Percentiles rank a stretch among this genome's conserved stretches.
phyloP scores from a whole-genome alignment of 2,888 invertebrate genomes.

The Clusia tigrina region DNA sequence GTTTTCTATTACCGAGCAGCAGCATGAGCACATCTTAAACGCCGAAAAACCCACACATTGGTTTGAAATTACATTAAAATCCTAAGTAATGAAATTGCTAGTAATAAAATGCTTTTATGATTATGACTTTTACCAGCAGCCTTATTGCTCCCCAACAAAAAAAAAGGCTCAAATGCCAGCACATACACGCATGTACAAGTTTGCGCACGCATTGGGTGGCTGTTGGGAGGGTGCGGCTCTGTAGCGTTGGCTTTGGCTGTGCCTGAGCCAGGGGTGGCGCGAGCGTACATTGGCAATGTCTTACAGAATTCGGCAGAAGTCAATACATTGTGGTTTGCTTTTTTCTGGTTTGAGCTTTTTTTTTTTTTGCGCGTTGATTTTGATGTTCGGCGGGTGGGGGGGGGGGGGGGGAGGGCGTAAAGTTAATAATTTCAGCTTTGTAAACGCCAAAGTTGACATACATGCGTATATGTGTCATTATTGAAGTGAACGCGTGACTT shows the following conservation, averaged over 20 bases:
- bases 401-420: background rate
- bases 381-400: too few species aligned
- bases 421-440: background rate
- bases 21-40: background rate
- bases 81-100: constrained; percentile 51
- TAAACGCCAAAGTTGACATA: background rate
- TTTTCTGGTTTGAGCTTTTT: too few species aligned
- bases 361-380: too few species aligned
- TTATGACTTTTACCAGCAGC: constrained; percentile 37
- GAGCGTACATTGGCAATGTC: background rate
- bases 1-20: too few species aligned
- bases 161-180: too few species aligned
- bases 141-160: too few species aligned
- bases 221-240: too few species aligned
- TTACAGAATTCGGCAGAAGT: constrained; percentile 18
- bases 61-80: constrained; percentile 47
- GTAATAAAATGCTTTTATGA: constrained; percentile 53
- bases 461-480: constrained; percentile 8
- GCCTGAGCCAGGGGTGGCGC: too few species aligned
- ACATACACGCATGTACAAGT: constrained; percentile 1
- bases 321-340: constrained; percentile 19
- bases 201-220: too few species aligned
- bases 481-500: constrained; percentile 20
- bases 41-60: background rate
- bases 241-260: too few species aligned